Evolutionary conservation across 1,140 invertebrate species (phyloP).

Genomic region (Conus ventricosus): DNA sequence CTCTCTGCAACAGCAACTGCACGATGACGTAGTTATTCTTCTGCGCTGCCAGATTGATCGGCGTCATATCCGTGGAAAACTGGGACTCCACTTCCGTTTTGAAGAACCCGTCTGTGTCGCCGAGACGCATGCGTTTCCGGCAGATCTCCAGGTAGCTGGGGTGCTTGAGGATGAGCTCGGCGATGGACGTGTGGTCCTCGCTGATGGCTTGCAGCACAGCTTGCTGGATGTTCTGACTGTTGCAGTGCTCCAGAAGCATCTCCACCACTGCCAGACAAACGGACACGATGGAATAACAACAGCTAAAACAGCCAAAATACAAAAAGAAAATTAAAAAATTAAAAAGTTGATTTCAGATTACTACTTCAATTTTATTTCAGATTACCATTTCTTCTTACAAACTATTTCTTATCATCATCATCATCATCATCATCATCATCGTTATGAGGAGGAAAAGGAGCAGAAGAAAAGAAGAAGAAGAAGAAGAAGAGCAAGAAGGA

Average conservation of each 20-base stretch:
- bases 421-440: too few relatives aligned
- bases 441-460: too few relatives aligned
- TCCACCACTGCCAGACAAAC: slow-evolving; percentile 59
- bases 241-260: slow-evolving; percentile 64
- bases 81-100: slow-evolving; percentile 56
- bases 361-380: neutral
- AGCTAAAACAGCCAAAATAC: neutral
- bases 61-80: slow-evolving; percentile 72
- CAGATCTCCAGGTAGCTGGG: slow-evolving; percentile 66
- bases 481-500: too few relatives aligned
- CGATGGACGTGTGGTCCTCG: slow-evolving; percentile 69
- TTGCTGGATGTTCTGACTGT: slow-evolving; percentile 68
- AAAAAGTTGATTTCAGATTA: neutral
- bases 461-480: too few relatives aligned
- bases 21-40: slow-evolving; percentile 73
- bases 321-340: neutral
- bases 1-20: slow-evolving; percentile 71
- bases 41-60: slow-evolving; percentile 72
- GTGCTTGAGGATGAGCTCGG: slow-evolving; percentile 71
- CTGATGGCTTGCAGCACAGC: slow-evolving; percentile 72
- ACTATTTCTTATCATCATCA: too few relatives aligned
- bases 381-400: too few relatives aligned
- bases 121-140: slow-evolving; percentile 61
- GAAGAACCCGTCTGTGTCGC: slow-evolving; percentile 64
- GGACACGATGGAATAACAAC: slow-evolving; percentile 6